Evolutionary conservation across 2,113 vertebrate genomes (phyloP).

Genomic region (Chrysemys picta): DNA sequence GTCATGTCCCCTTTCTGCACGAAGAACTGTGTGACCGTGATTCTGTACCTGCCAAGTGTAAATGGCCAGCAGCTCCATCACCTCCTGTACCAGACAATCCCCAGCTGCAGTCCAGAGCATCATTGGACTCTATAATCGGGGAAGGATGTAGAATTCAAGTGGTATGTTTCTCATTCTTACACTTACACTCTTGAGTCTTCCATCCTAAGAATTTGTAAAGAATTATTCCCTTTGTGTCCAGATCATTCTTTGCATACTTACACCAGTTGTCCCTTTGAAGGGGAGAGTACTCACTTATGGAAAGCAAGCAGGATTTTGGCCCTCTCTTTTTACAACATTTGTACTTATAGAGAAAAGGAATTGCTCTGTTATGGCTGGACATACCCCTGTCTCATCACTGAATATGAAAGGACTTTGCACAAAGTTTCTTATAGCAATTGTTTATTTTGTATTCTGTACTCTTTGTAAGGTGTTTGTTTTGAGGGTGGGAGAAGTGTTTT

Average conservation of each 20-base stretch:
- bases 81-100: not conserved
- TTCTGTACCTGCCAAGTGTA: not conserved
- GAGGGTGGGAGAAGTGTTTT: fast-evolving
- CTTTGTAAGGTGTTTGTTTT: not conserved
- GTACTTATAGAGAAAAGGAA: fast-evolving
- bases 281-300: not conserved
- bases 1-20: not conserved
- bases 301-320: fast-evolving
- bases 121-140: not conserved
- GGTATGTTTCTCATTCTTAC: constrained; percentile 19
- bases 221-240: not conserved
- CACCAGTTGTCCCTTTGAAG: not conserved
- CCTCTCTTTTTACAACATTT: fast-evolving
- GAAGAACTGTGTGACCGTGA: not conserved
- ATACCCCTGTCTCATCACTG: fast-evolving
- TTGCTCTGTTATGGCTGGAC: not conserved
- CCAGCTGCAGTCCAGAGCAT: not conserved
- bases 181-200: not conserved
- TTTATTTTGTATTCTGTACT: fast-evolving
- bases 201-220: not conserved
- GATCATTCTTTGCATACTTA: not conserved
- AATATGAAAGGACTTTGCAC: fast-evolving
- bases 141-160: constrained; percentile 10
- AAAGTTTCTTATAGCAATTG: not conserved
- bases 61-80: not conserved